A percentile compares a stretch with the other conserved stretches of the same genome.
phyloP scores from a whole-genome alignment of 2,888 invertebrate genomes.

The Eristalis tenax region DNA sequence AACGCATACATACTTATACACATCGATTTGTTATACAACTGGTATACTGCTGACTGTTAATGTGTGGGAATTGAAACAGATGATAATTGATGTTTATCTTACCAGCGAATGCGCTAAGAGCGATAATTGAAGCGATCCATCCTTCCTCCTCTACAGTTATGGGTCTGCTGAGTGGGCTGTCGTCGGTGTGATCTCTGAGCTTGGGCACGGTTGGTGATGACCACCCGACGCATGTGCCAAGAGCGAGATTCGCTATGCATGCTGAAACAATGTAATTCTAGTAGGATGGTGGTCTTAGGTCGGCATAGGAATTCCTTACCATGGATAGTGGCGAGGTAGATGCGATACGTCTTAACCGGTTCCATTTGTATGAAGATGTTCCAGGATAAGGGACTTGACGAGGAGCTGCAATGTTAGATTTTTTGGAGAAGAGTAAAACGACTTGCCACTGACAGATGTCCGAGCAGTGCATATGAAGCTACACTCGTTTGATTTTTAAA shows the following conservation, averaged over 20 bases:
- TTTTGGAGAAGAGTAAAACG: too few relatives aligned
- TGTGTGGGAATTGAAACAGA: neutral
- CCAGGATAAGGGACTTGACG: neutral
- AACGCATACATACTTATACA: too few relatives aligned
- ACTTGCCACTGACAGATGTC: too few relatives aligned
- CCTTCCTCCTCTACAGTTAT: constrained; percentile 84
- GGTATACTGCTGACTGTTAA: too few relatives aligned
- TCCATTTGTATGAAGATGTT: constrained; percentile 4
- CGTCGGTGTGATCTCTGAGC: constrained; percentile 80
- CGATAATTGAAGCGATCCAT: constrained; percentile 88
- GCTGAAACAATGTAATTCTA: constrained; percentile 80
- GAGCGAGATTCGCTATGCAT: constrained; percentile 86
- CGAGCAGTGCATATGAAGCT: too few relatives aligned
- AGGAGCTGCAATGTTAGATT: neutral
- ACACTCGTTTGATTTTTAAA: too few relatives aligned
- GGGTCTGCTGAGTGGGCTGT: constrained; percentile 81
- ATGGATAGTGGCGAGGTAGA: neutral
- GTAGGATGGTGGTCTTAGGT: too few relatives aligned
- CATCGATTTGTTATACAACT: too few relatives aligned
- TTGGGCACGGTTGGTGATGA: constrained; percentile 87
- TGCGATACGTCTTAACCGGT: constrained; percentile 24
- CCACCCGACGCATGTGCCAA: constrained; percentile 88
- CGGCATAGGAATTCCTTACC: neutral
- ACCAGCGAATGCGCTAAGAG: constrained; percentile 87
- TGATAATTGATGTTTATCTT: constrained; percentile 68